Evolutionary conservation across 2,888 invertebrate genomes (phyloP), one percentile per base, ranked within the genome.

Genomic region (Nemapogon koenigi): DNA sequence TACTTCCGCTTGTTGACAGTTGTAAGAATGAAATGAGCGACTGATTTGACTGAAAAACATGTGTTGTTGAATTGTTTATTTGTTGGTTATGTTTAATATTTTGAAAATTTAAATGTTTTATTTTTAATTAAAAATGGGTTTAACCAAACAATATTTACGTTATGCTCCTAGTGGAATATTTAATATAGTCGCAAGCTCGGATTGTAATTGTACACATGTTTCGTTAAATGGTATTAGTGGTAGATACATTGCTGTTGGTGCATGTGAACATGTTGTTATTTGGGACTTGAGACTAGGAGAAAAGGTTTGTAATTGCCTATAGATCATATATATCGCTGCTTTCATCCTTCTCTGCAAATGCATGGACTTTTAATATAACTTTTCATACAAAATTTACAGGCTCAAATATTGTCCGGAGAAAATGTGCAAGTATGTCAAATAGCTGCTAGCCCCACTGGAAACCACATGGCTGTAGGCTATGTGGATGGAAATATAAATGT

Each of bases 121-220:
- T 37, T 39, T 38, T 38, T 8, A 38, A 19, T 29, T 28, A 19
- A 37, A 19, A 14, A 94, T 94, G 94, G 93, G 92, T 36, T 71
- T 94, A 39, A 94, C 97, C 6, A 97, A 94, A 59, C 94, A 98
- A 72, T 98, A 98, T 82, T 82, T 97, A 48, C 87, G 94, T 36
- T 97, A 92, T 62, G 85, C 84, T 16, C 86, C 91, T 2, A 85
- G 86, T 42, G 93, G 92, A 6, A 88, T 88, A 43, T 94, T 96
- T 61, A 96, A 95, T 60, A 85, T 97, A 30, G 90, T 98, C 41
- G 87, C 89, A 3, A 90, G 89, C 63, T 69, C 83, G 16, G 83
- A 88, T 44, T 89, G 93, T 46, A 95, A 95, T 68, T 81, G 89
- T 19, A 81, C 84, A 38, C 94, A 93, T 64, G 84, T 96, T 1